phyloP scores from a whole-genome alignment of 2,797 vertebrate species.

The Pipistrellus pipistrellus region DNA sequence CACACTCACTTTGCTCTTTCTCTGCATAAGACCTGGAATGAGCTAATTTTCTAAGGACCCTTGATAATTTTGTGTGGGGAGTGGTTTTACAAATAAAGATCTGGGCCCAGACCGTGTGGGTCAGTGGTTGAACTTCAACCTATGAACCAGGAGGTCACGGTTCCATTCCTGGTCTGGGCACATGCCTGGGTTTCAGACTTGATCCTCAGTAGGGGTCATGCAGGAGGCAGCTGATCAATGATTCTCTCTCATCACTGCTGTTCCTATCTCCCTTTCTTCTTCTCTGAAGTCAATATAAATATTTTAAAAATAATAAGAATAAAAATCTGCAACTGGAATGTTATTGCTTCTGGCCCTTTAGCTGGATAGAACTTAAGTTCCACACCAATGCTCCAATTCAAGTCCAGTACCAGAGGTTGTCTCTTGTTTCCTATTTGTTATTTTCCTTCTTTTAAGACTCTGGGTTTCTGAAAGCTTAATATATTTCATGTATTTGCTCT shows the following conservation, averaged over 20 bases:
- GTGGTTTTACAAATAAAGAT: not conserved
- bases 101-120: too few relatives aligned
- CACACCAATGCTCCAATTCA: rapidly evolving
- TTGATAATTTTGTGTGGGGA: not conserved
- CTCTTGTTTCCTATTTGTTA: not conserved
- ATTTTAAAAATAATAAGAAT: too few relatives aligned
- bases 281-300: too few relatives aligned
- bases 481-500: not conserved
- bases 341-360: not conserved
- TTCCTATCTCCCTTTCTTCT: too few relatives aligned
- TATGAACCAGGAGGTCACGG: too few relatives aligned
- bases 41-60: not conserved
- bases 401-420: not conserved
- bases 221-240: too few relatives aligned
- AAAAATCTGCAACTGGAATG: not conserved
- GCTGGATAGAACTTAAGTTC: not conserved
- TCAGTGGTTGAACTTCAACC: too few relatives aligned
- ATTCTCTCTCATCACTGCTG: too few relatives aligned
- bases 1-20: not conserved
- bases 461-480: not conserved
- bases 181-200: too few relatives aligned
- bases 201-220: too few relatives aligned
- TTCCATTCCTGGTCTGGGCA: too few relatives aligned
- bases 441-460: not conserved
- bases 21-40: not conserved